Conservation (phyloP, 2,888 invertebrate species). For the Cephus pygmeus region DNA sequence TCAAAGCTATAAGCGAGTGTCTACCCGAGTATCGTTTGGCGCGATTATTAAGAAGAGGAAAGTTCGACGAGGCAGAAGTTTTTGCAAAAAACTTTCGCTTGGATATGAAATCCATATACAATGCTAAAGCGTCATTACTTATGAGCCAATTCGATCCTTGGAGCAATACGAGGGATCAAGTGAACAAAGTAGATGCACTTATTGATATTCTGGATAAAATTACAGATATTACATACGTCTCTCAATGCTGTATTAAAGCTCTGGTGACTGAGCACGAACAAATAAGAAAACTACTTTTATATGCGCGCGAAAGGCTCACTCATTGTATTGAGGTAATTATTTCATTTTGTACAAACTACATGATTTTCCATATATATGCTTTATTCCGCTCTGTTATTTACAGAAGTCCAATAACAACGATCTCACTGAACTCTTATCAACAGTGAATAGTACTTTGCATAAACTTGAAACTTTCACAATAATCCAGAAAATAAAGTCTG, state of each 20-base stretch:
- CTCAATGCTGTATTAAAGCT: constrained; percentile 65
- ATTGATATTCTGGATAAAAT: constrained; percentile 64
- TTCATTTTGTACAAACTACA: constrained; percentile 17
- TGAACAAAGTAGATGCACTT: constrained; percentile 59
- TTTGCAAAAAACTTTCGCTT: constrained; percentile 66
- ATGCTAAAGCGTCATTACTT: constrained; percentile 64
- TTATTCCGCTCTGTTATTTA: background rate
- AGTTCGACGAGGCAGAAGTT: constrained; percentile 67
- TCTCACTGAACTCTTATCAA: background rate
- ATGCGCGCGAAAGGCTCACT: constrained; percentile 55
- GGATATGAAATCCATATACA: constrained; percentile 60
- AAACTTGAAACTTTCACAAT: constrained; percentile 65
- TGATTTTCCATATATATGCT: constrained; percentile 2
- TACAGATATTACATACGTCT: constrained; percentile 63
- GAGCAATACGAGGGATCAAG: constrained; percentile 34
- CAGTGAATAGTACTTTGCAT: constrained; percentile 45
- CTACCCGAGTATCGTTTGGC: constrained; percentile 65
- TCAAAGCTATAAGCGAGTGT: constrained; percentile 64
- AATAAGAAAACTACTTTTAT: constrained; percentile 54
- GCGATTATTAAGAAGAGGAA: constrained; percentile 63
- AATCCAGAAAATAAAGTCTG: constrained; percentile 39
- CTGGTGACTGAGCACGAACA: constrained; percentile 54
- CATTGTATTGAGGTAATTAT: constrained; percentile 32
- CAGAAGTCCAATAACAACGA: constrained; percentile 29
- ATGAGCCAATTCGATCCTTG: constrained; percentile 54